These are phyloP conservation scores for Corythornis madagascariensis DNA, from an alignment of 2,113 vertebrate species.

Conservation along the genomic window DNA sequence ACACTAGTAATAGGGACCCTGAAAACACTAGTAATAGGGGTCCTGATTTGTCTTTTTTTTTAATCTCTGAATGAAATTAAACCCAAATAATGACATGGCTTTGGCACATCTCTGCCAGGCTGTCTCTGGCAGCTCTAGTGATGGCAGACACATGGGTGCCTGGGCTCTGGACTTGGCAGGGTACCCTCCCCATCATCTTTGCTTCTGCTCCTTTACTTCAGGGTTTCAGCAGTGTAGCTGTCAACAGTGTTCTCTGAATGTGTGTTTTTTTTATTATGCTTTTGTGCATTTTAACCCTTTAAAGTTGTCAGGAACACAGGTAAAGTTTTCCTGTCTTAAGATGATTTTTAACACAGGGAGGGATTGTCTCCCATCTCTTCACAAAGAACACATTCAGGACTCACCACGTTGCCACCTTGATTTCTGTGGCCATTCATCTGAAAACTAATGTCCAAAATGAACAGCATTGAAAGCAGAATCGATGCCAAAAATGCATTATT, in stretches of 20 bases:
- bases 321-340: not conserved
- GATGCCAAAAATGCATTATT: not conserved
- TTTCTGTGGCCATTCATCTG: not conserved
- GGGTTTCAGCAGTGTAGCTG: not conserved
- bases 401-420: not conserved
- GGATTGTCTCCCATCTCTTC: not conserved
- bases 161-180: not conserved
- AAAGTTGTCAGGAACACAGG: not conserved
- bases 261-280: not conserved
- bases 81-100: not conserved
- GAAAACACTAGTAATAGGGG: too few species aligned
- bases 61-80: not conserved
- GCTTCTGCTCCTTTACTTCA: not conserved
- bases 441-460: not conserved
- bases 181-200: not conserved
- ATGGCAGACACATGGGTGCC: not conserved
- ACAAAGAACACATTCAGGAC: not conserved
- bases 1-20: not conserved
- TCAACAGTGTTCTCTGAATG: not conserved
- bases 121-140: not conserved
- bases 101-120: not conserved
- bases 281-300: not conserved
- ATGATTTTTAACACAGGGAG: not conserved
- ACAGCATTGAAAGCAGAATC: accelerated
- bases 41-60: not conserved